Base-by-base conservation (phyloP, 2,888 invertebrate genomes). In the Agrochola lota region DNA sequence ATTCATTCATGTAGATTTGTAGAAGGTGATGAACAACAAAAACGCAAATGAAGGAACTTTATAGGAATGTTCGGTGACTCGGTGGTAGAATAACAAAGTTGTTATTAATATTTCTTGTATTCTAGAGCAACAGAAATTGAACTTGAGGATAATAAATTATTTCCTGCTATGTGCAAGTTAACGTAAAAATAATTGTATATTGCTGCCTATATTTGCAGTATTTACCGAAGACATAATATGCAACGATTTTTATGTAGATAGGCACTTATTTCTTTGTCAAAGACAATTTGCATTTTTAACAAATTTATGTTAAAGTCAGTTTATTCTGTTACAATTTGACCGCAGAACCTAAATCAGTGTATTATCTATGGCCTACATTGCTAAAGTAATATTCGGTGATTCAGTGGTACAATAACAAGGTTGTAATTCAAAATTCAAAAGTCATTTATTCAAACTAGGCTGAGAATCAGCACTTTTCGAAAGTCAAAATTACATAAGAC, bases 81-180 rank as follows among this genome's bases (percentile, higher is more conserved):
- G 11, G 1, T 9, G 55, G 26, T 30, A 46, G 46, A 52, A 52
- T 20, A 52, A 40, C 70, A 26, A 52, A 2, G 20, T 69, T 17
- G 17, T 11, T 8, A 55, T 7, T 12, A 1, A 1, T 60, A 23
- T 40, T 40, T 77, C 3, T 52, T 46, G 15, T 74, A n/a, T 62
- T 52, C 20, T 30, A 30, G 30, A 52, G 4, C 49, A 49, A 43
- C 23, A 8, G 6, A 2, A 30, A 52, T 30, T 43, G 12, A 52
- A 6, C 17, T 43, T 26, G 35, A 63, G 55, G 76, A 76, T 46
- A 77, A 76, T 55, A 40, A 40, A 55, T 20, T 77, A 20, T 43
- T 75, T 63, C 77, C 62, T 52, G 49, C 49, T 74, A 15, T 30
- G 20, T 20, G 30, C 55, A 52, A 43, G 0, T 35, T 35, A 46